Conservation (phyloP, 2,888 invertebrate species). For the Pseudanteris insignis region DNA sequence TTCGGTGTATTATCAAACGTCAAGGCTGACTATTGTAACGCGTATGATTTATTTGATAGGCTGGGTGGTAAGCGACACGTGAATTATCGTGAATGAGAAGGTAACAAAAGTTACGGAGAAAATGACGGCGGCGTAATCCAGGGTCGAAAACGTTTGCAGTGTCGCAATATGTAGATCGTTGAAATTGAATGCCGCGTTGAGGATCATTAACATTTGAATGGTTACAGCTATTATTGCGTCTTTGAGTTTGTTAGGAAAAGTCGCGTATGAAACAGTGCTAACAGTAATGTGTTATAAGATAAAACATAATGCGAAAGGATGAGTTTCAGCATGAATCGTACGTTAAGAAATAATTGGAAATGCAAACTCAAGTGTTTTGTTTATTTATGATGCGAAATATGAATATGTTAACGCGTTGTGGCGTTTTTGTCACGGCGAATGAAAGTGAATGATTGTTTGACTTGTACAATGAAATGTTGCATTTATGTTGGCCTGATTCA, state of each 20-base stretch:
- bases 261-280: not conserved
- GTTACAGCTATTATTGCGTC: conserved; percentile 7
- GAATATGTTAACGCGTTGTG: too few species aligned
- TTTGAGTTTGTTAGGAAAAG: conserved; percentile 4
- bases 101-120: conserved; percentile 17
- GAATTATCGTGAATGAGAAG: conserved; percentile 24
- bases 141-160: conserved; percentile 18
- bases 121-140: conserved; percentile 14
- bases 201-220: conserved; percentile 25
- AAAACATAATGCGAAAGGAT: too few species aligned
- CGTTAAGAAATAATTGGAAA: too few species aligned
- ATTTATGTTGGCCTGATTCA: too few species aligned
- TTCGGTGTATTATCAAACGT: conserved; percentile 30
- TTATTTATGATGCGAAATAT: too few species aligned
- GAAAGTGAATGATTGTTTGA: too few species aligned
- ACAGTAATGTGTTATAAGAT: too few species aligned
- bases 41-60: conserved; percentile 26
- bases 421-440: too few species aligned
- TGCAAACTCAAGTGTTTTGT: too few species aligned
- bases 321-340: too few species aligned
- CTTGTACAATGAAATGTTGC: too few species aligned
- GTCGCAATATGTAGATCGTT: conserved; percentile 26
- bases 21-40: conserved; percentile 34
- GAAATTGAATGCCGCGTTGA: conserved; percentile 11
- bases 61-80: conserved; percentile 12